Conservation (phyloP, 2,113 vertebrate species). For the Connochaetes taurinus region DNA sequence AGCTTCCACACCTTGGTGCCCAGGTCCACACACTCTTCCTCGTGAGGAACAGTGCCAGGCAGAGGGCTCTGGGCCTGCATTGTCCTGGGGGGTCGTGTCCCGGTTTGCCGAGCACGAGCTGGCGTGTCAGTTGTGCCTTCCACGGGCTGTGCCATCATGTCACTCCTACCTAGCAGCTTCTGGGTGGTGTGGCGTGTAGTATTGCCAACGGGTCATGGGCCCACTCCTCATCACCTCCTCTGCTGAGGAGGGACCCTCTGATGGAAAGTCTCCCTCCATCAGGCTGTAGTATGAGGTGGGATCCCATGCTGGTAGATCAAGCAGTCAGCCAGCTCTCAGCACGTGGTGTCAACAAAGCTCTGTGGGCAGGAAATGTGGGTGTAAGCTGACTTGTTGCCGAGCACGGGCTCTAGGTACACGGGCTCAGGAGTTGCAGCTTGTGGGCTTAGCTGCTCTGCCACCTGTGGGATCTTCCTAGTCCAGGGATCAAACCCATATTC, state of each 20-base stretch:
- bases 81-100: not conserved
- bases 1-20: not conserved
- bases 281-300: not conserved
- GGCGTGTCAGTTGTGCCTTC: not conserved
- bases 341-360: not conserved
- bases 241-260: not conserved
- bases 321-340: not conserved
- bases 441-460: not conserved
- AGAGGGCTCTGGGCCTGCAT: not conserved
- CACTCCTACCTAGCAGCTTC: not conserved
- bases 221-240: not conserved
- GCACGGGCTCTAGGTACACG: not conserved
- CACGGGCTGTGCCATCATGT: not conserved
- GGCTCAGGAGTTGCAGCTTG: not conserved
- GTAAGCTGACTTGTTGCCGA: not conserved
- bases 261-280: too few species aligned
- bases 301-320: not conserved
- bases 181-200: not conserved
- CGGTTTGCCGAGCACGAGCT: not conserved
- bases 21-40: not conserved
- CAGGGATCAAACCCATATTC: not conserved
- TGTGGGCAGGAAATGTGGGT: not conserved
- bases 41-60: not conserved
- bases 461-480: not conserved
- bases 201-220: too few species aligned